phyloP scores from a whole-genome alignment of 2,797 vertebrate genomes.

The Pelochelys cantorii region DNA sequence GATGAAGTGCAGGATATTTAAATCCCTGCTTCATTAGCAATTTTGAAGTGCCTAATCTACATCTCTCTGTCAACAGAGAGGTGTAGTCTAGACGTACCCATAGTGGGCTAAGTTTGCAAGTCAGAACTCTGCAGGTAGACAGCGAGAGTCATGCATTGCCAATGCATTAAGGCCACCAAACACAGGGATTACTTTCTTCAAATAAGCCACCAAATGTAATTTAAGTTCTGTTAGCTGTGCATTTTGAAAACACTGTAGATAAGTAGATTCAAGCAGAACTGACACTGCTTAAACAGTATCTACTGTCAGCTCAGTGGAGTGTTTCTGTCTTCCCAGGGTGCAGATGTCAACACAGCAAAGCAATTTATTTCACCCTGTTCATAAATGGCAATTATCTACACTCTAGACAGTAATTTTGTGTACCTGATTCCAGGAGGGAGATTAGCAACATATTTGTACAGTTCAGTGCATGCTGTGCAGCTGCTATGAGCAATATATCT shows the following conservation, averaged over 20 bases:
- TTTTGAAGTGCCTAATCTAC: no score
- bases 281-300: conserved; percentile 32
- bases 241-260: conserved; percentile 29
- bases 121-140: background rate
- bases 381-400: conserved; percentile 52
- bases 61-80: no score
- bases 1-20: no score
- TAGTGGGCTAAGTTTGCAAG: background rate
- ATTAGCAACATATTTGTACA: background rate
- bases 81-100: no score
- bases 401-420: conserved; percentile 50
- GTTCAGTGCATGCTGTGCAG: background rate
- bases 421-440: conserved; percentile 46
- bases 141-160: background rate
- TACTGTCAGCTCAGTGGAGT: conserved; percentile 18
- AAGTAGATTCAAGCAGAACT: conserved; percentile 35
- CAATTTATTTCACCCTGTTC: conserved; percentile 12
- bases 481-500: background rate
- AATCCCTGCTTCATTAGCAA: no score
- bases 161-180: background rate
- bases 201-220: background rate
- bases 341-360: conserved; percentile 36
- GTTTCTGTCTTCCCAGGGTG: conserved; percentile 32
- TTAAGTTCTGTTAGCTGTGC: conserved; percentile 25
- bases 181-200: background rate